Percentiles rank a stretch among this genome's conserved stretches.
Evolutionary conservation across 2,113 vertebrate species (phyloP).

Genomic region (Ellobius talpinus): DNA sequence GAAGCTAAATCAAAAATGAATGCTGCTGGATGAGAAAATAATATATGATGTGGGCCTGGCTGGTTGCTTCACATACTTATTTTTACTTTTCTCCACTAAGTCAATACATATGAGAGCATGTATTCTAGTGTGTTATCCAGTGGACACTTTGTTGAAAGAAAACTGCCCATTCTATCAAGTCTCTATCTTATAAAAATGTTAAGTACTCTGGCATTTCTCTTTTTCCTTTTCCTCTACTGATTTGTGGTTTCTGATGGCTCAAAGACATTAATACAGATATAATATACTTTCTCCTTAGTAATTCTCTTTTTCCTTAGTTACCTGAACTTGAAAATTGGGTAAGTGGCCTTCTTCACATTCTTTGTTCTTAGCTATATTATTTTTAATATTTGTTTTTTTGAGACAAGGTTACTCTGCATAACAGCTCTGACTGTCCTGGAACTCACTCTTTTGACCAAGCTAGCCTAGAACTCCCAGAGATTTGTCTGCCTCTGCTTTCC

Average conservation of each 20-base stretch:
- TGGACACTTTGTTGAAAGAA: conserved; percentile 13
- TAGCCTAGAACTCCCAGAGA: too few relatives aligned
- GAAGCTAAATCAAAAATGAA: conserved; percentile 27
- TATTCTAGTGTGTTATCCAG: background rate
- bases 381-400: background rate
- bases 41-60: background rate
- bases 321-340: background rate
- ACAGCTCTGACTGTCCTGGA: too few relatives aligned
- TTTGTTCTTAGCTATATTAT: conserved; percentile 54
- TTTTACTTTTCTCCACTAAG: conserved; percentile 31
- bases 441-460: too few relatives aligned
- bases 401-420: too few relatives aligned
- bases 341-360: conserved; percentile 17
- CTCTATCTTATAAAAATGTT: conserved; percentile 18
- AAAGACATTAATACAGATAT: background rate
- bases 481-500: too few relatives aligned
- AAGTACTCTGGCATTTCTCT: conserved; percentile 21
- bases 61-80: background rate
- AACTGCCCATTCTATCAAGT: background rate
- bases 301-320: background rate
- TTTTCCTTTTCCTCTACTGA: background rate
- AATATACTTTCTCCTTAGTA: background rate
- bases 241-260: conserved; percentile 24
- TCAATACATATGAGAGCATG: background rate
- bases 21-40: background rate